phyloP scores from a whole-genome alignment of 2,888 invertebrate species.

The Chymomyza amoena region DNA sequence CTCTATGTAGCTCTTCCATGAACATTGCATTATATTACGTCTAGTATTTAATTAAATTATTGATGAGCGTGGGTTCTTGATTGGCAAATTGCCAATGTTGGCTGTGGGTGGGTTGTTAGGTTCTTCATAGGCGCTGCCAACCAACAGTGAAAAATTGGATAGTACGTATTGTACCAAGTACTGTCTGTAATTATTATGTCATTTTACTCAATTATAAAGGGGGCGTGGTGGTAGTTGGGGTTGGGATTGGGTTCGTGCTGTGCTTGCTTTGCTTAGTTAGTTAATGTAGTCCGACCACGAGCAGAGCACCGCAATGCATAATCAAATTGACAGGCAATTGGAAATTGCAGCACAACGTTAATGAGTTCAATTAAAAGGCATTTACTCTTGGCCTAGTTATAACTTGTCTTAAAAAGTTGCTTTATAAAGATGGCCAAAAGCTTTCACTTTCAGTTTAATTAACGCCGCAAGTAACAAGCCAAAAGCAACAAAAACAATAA shows the following conservation, averaged over 20 bases:
- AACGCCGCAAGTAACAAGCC: not conserved
- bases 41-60: conserved; percentile 49
- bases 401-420: not conserved
- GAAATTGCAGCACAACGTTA: not conserved
- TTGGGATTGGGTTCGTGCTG: not conserved
- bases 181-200: conserved; percentile 24
- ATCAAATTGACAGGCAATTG: not conserved
- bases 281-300: not conserved
- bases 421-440: not conserved
- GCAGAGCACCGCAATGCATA: not conserved
- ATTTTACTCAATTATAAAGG: conserved; percentile 5
- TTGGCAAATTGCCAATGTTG: not conserved
- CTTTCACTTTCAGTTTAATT: not conserved
- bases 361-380: not conserved
- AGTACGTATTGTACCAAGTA: not conserved
- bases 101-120: not conserved
- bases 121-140: not conserved
- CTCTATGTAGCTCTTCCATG: conserved; percentile 42
- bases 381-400: not conserved
- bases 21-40: conserved; percentile 47
- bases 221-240: too few relatives aligned
- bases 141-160: not conserved
- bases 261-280: not conserved
- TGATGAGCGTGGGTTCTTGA: not conserved
- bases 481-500: not conserved